A percentile compares a stretch with the other conserved stretches of the same genome.
These are phyloP conservation scores for Zoanthus solanderi DNA, from an alignment of 92 coral and sea anemone species.

Conservation along the genomic window DNA sequence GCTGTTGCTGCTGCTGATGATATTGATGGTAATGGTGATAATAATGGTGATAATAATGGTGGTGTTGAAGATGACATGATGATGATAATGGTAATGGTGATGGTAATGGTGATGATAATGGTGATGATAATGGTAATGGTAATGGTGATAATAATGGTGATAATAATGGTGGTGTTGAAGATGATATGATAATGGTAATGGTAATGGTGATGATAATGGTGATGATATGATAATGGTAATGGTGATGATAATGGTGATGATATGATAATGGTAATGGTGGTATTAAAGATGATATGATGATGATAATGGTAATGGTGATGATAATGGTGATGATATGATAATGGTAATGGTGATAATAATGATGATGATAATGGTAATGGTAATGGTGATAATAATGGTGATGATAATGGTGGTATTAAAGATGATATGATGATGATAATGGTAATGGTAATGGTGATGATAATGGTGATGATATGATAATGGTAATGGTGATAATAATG, in stretches of 20 bases:
- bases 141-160: background rate
- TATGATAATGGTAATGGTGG: background rate
- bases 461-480: no score
- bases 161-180: background rate
- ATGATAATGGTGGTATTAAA: background rate
- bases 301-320: no score
- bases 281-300: no score
- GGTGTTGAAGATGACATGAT: background rate
- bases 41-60: background rate
- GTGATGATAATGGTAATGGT: background rate
- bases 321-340: no score
- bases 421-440: background rate
- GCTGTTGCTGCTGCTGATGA: background rate
- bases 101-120: no score
- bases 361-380: background rate
- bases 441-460: background rate
- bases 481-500: no score
- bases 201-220: no score
- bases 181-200: no score
- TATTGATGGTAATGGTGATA: background rate
- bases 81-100: background rate
- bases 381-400: no score
- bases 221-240: no score
- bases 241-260: no score
- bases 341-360: background rate